phyloP scores from a whole-genome alignment of 2,797 vertebrate genomes.

The Bovichtus variegatus region DNA sequence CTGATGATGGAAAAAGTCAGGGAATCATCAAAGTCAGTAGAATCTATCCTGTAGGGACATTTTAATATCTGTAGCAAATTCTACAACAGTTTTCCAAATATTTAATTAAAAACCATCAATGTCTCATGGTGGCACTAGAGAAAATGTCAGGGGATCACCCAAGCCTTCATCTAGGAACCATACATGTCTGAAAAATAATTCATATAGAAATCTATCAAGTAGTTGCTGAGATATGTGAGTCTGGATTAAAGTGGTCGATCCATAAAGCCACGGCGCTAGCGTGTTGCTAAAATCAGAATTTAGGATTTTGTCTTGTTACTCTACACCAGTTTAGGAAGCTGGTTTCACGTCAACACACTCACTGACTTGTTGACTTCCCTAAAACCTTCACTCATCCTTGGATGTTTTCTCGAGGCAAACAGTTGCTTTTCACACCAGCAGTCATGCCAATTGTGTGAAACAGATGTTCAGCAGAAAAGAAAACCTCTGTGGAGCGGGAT shows the following conservation, averaged over 20 bases:
- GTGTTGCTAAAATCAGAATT: not conserved
- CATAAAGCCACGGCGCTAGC: not conserved
- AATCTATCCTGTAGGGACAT: not conserved
- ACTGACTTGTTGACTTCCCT: conserved; percentile 5
- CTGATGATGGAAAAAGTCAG: not conserved
- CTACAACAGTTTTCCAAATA: not conserved
- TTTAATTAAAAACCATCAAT: not conserved
- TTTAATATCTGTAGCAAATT: not conserved
- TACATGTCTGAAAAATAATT: not conserved
- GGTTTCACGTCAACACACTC: conserved; percentile 5
- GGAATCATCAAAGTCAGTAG: not conserved
- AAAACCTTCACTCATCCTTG: conserved; percentile 9
- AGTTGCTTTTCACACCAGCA: conserved; percentile 67
- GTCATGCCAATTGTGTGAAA: conserved; percentile 36
- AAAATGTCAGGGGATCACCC: not conserved
- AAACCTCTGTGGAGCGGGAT: conserved; percentile 7
- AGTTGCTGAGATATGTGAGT: not conserved
- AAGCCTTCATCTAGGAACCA: not conserved
- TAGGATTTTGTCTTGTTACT: not conserved
- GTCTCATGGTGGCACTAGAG: no score
- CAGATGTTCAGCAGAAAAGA: conserved; percentile 64
- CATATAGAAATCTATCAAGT: not conserved
- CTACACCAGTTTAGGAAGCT: not conserved
- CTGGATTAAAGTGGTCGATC: not conserved
- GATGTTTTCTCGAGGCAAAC: conserved; percentile 72